Base-by-base conservation (phyloP, 2,797 vertebrate genomes). In the Siniperca scherzeri region DNA sequence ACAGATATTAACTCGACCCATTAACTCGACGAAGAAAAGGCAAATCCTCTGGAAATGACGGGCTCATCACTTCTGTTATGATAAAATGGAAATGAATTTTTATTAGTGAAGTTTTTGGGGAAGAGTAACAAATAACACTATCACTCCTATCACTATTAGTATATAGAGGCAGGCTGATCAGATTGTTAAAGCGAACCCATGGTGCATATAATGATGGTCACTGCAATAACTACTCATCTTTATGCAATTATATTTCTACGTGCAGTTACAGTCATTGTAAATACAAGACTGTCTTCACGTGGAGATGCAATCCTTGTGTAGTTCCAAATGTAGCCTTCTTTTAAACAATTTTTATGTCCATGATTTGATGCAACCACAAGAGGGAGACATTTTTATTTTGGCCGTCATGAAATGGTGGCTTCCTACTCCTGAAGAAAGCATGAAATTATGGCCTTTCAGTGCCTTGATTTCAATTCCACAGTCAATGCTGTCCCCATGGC, bases 301-400 rank as follows among this genome's bases (percentile, higher is more conserved):
- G 3, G 16, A 27, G 27, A 38, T 33, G 0, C 50, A 5, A 50
- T 70, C 30, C 7, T 11, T 77, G 6, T 53, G 22, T 44, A 5
- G 0, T 13, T 56, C 14, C 7, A 42, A 56, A 61, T 48, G 40
- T 6, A 61, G 30, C 42, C 16, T 42, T 46, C 25, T 17, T 64
- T 0, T 27, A 3, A 59, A 62, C 14, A 30, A 10, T 69, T 50
- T 78, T 36, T 48, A 64, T 55, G 40, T 17, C 21, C 0, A 46
- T 79, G n/a, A 46, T 48, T 19, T 22, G 1, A 57, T 22, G 1
- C 10, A 27, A 64, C 90, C 93, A 91, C 85, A 77, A 86, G 93
- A 85, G 85, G 93, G 93, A 81, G 86, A 82, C 77, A 87, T 85
- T 82, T 70, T 55, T 46, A n/a, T 30, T 52, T 33, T 16, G 3